These are phyloP conservation scores for Halocynthia aurantium DNA, from an alignment of 23 tunicate genomes.

Conservation along the genomic window DNA sequence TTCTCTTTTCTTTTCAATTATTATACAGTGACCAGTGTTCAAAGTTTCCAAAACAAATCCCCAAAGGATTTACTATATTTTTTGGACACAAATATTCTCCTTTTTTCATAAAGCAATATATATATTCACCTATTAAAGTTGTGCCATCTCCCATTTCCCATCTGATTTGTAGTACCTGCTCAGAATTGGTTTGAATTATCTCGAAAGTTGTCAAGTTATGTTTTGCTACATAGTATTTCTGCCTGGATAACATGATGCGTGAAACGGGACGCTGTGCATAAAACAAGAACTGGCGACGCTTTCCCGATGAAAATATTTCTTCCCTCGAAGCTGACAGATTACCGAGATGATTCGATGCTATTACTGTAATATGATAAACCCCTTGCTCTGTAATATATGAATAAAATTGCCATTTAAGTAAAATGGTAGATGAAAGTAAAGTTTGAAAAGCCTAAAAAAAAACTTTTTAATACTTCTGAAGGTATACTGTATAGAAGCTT, in stretches of 20 bases:
- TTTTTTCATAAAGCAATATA: background rate
- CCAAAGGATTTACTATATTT: too few species aligned
- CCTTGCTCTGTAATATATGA: slow-evolving; percentile 13
- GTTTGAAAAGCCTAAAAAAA: background rate
- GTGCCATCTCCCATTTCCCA: slow-evolving; percentile 32
- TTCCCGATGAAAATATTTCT: slow-evolving; percentile 4
- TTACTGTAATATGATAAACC: slow-evolving; percentile 9
- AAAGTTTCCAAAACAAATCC: too few species aligned
- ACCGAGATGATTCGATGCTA: slow-evolving; percentile 24
- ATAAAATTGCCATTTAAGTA: background rate
- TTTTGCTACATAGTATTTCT: background rate
- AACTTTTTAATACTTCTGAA: slow-evolving; percentile 5
- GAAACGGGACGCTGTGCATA: slow-evolving; percentile 13
- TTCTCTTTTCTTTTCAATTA: too few species aligned
- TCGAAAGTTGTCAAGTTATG: background rate
- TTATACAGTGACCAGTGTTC: too few species aligned
- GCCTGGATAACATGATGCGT: background rate
- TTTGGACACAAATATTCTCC: too few species aligned
- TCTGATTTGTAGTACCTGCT: background rate
- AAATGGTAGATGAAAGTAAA: background rate
- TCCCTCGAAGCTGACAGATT: slow-evolving; percentile 2
- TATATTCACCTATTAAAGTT: background rate
- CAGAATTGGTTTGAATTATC: background rate
- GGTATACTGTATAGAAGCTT: slow-evolving; percentile 11
- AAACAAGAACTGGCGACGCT: slow-evolving; percentile 16